phyloP scores from a whole-genome alignment of 2,888 invertebrate species.

The Himalopsyche anomala region DNA sequence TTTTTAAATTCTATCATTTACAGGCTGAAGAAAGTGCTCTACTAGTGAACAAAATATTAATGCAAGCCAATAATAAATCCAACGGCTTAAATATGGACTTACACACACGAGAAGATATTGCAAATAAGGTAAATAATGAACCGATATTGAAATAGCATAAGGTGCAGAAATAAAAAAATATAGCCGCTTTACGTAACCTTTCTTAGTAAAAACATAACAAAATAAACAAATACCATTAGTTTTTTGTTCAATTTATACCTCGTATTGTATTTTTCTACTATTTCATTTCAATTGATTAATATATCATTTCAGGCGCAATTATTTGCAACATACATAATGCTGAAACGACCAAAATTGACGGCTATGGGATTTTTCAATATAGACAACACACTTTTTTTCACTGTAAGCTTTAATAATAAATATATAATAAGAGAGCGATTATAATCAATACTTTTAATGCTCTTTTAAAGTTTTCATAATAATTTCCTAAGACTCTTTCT shows the following conservation, averaged over 20 bases:
- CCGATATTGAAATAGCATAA: background rate
- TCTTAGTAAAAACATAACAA: background rate
- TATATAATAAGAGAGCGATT: background rate
- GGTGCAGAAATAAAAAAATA: background rate
- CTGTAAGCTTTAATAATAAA: background rate
- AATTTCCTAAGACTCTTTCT: background rate
- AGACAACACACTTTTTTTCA: slow-evolving; percentile 25
- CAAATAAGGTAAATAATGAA: background rate
- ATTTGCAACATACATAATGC: slow-evolving; percentile 16
- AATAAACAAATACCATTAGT: background rate
- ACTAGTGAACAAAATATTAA: slow-evolving; percentile 24
- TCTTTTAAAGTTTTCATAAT: background rate
- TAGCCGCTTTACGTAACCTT: background rate
- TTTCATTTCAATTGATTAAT: background rate
- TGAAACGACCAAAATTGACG: slow-evolving; percentile 3
- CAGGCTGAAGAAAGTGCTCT: slow-evolving; percentile 15
- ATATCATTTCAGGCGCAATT: slow-evolving; percentile 8
- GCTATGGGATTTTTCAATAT: slow-evolving; percentile 41
- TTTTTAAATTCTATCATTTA: background rate
- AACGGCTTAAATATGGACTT: background rate
- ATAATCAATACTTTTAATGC: background rate
- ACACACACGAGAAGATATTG: background rate
- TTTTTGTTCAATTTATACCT: background rate
- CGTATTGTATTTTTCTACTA: background rate
- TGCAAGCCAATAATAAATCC: background rate